Conservation (phyloP, 2,888 invertebrate genomes). For the Eilema caniola region DNA sequence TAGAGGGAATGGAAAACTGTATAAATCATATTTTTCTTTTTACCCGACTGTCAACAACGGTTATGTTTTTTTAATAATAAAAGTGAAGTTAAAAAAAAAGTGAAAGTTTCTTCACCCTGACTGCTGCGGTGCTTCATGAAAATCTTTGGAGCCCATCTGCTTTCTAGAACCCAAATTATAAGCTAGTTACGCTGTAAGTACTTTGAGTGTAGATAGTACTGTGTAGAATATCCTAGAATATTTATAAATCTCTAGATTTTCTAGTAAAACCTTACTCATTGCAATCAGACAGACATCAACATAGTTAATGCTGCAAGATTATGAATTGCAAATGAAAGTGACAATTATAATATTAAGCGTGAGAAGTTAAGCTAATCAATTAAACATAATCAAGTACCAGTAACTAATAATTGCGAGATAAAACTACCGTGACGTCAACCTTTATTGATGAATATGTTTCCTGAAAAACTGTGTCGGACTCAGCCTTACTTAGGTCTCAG, state of each 20-base stretch:
- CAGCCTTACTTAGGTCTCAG: too few species aligned
- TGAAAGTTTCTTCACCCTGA: too few species aligned
- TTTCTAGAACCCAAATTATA: too few species aligned
- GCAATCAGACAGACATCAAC: background rate
- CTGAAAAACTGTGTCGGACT: too few species aligned
- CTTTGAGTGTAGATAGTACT: background rate
- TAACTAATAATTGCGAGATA: background rate
- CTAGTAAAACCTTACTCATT: background rate
- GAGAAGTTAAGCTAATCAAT: slow-evolving; percentile 7
- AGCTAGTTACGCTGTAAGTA: too few species aligned
- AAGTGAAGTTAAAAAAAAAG: too few species aligned
- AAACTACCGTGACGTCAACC: background rate
- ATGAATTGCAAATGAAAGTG: slow-evolving; percentile 8
- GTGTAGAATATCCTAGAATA: background rate
- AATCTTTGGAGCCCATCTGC: too few species aligned
- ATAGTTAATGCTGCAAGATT: background rate
- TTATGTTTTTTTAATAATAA: too few species aligned
- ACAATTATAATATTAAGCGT: slow-evolving; percentile 1
- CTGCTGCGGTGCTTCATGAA: too few species aligned
- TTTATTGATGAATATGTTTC: background rate
- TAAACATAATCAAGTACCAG: background rate
- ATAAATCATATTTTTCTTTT: too few species aligned
- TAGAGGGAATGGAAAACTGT: too few species aligned
- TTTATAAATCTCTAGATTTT: background rate
- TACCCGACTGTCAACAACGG: too few species aligned